Base-by-base conservation (phyloP, 2,113 vertebrate species). In the Campylomormyrus tamandua region DNA sequence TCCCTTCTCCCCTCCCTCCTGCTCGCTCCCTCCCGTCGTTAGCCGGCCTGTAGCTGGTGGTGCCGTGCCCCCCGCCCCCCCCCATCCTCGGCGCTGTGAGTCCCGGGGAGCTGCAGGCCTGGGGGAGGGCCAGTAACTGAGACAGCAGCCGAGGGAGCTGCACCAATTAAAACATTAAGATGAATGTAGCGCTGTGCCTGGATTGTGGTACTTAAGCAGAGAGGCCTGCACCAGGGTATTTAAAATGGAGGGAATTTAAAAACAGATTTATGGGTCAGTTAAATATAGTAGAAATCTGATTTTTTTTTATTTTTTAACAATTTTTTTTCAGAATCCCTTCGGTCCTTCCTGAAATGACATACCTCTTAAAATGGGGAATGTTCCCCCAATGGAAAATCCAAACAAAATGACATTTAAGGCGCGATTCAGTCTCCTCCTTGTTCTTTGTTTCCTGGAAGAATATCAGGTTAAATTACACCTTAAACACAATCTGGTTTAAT, bases 231-330 rank as follows among this genome's bases (percentile, higher is more conserved):
- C 94, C 94, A 94, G 93, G 94, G 94, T 94, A 93, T 95, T 95
- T 96, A 94, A 95, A 96, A 96, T 95, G 95, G 94, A 95, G 93
- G 93, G 95, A 96, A 96, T 96, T 96, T 95, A 95, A 96, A 96
- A 96, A 96, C 96, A 96, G 96, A 96, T 96, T 96, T 96, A 96
- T 96, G 96, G 96, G 96, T 96, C 96, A 96, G 96, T 96, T 96
- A 96, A 96, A 96, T 96, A 96, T 96, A 96, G 96, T 95, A 96
- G 93, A 94, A 95, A 94, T 95, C 94, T 95, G 95, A 95, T 96
- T 95, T 94, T 88, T 90, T 88, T 92, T 94, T 93, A 93, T 93
- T 94, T 92, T 90, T 86, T 93, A 95, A 93, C 92, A 91, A 3
- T 94, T 90, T 90, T 56, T 89, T 93, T 90, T 89, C 93, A 92